Evolutionary conservation across 1,140 invertebrate genomes (phyloP), one percentile per base, ranked within the genome.

Genomic region (Ganaspis sp.): DNA sequence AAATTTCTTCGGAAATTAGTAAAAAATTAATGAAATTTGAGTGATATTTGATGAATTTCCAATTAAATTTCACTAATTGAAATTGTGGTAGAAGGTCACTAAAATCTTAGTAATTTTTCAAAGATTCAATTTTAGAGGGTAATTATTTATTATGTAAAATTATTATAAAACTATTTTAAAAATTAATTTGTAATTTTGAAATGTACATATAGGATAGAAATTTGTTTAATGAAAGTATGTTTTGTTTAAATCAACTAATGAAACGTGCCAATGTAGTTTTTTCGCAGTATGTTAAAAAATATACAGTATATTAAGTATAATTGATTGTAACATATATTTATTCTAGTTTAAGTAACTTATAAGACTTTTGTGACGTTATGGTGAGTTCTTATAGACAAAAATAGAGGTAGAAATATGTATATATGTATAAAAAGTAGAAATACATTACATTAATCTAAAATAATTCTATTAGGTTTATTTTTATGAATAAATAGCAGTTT

Each of bases 241-340:
- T n/a, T 15, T 5, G 21, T 12, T 37, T 34, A 15, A 37, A 70
- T 70, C 4, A n/a, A n/a, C n/a, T n/a, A 29, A 40, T 71, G 11
- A 34, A 71, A n/a, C n/a, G n/a, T n/a, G n/a, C n/a, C n/a, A n/a
- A n/a, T n/a, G n/a, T n/a, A n/a, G n/a, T n/a, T n/a, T 72, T 72
- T 34, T 34, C 6, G 29, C 26, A 17, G 53, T 34, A 34, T 34
- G 2, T 34, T 6, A 3, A 34, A 34, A 34, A 34, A 34, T 34
- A n/a, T n/a, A n/a, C n/a, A n/a, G n/a, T n/a, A n/a, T n/a, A n/a
- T 54, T 78, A 71, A 74, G 69, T 26, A 34, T 54, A 49, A 73
- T 72, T 69, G 49, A 9, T 15, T 71, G 12, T 71, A 74, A 72
- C 42, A 69, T 72, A 71, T 70, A 4, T 72, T 38, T 42, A 75